Conservation (phyloP, 2,797 vertebrate genomes). For the Lagocephalus sceleratus region DNA sequence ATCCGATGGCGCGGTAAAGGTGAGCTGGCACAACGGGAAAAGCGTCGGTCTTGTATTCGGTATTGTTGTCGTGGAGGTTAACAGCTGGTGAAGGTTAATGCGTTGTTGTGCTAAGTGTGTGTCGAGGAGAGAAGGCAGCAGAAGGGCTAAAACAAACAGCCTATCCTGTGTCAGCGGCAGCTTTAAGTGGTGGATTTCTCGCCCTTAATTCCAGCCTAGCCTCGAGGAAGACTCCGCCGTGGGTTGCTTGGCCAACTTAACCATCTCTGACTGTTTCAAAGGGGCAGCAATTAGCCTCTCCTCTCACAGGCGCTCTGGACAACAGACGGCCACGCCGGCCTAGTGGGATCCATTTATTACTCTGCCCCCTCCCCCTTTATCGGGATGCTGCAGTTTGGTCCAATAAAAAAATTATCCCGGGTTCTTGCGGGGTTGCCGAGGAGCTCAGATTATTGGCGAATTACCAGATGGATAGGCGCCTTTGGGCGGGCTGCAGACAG, state of each 20-base stretch:
- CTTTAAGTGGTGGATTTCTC: conserved; percentile 29
- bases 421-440: conserved; percentile 33
- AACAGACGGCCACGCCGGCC: conserved; percentile 10
- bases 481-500: conserved; percentile 3
- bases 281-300: conserved; percentile 57
- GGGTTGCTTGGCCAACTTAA: conserved; percentile 52
- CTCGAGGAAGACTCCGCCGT: conserved; percentile 25
- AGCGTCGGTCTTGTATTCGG: too few species aligned
- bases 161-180: conserved; percentile 3
- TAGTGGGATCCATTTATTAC: conserved; percentile 29
- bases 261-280: conserved; percentile 43
- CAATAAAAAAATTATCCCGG: conserved; percentile 34
- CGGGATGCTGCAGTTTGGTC: conserved; percentile 16
- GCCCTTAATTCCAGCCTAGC: conserved; percentile 32
- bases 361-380: conserved; percentile 11
- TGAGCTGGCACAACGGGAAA: too few species aligned
- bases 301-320: conserved; percentile 22
- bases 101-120: background rate
- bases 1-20: too few species aligned
- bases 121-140: background rate
- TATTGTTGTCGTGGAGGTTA: too few species aligned
- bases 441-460: conserved; percentile 15
- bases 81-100: too few species aligned
- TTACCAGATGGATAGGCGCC: conserved; percentile 11
- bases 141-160: background rate